Percentiles rank a stretch among this genome's conserved stretches.
Conservation (phyloP, 2,888 invertebrate genomes). For the Sarcophaga caerulescens region DNA sequence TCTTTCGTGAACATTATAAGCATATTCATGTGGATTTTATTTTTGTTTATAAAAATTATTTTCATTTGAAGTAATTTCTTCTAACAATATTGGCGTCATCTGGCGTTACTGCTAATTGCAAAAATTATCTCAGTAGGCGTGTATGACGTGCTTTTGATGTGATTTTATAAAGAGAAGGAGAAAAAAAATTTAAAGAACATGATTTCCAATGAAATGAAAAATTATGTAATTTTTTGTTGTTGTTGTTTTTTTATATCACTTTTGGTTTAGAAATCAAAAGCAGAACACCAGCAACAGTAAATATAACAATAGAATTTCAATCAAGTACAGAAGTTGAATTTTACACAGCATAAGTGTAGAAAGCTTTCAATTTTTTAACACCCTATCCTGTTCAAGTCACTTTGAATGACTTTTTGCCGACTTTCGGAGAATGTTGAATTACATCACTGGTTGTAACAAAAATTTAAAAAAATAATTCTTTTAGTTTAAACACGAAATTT, state of each 20-base stretch:
- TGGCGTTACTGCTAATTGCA: conserved; percentile 66
- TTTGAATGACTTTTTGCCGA: too few species aligned
- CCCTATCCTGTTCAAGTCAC: not conserved
- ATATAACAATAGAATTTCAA: conserved; percentile 33
- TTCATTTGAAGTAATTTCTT: conserved; percentile 32
- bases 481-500: too few species aligned
- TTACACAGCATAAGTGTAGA: too few species aligned
- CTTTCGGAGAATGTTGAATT: too few species aligned
- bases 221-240: not conserved
- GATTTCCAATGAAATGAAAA: not conserved
- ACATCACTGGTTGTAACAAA: too few species aligned
- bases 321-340: too few species aligned
- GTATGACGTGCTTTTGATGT: conserved; percentile 60
- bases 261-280: not conserved
- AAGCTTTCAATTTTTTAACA: not conserved
- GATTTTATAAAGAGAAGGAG: conserved; percentile 49
- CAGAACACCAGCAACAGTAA: conserved; percentile 2
- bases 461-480: too few species aligned
- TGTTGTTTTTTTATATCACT: not conserved
- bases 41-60: not conserved
- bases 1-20: not conserved
- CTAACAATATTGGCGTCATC: conserved; percentile 58
- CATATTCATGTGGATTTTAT: not conserved
- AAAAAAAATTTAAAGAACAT: conserved; percentile 21
- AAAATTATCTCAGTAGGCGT: conserved; percentile 63